Evolutionary conservation across 2,113 vertebrate genomes (phyloP), one percentile per base, ranked within the genome.

Genomic region (Suricata suricatta): DNA sequence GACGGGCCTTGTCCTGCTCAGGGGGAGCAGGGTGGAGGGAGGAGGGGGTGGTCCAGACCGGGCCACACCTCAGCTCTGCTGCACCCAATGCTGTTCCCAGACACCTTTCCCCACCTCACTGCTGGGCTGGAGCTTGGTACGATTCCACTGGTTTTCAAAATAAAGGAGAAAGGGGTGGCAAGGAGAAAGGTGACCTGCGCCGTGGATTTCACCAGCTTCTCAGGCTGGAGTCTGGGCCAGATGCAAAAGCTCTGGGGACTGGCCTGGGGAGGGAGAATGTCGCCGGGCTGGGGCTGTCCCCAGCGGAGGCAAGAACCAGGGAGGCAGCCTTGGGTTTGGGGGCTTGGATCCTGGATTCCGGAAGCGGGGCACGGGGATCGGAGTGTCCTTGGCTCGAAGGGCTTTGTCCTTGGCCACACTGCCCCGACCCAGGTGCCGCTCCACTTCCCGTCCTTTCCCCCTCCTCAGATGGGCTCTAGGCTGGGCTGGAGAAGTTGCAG

Each of bases 231-330:
- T 19, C 14, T 16, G 54, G 50, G 31, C 1, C 3, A 13, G 4
- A 27, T 64, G 69, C 35, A 11, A 33, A 41, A 23, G 38, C 64
- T 50, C 50, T 41, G 27, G 33, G 88, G 27, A 19, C 3, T 23
- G 86, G 41, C 35, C 38, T 0, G 0, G 52, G 15, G n/a, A 25
- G 19, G 31, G 38, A 71, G 72, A 33, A 10, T 2, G 23, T 17
- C 0, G 7, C 16, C 8, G 33, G 17, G 71, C 31, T 9, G 7
- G 41, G 63, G 44, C 57, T 5, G 35, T 50, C 5, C 5, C 33
- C 0, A 35, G n/a, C 69, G 41, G 74, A 47, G 35, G 27, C 35
- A 64, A 14, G 31, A 52, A n/a, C 8, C 0, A 21, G 35, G 52
- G 47, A 50, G 76, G 41, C 12, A 52, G 35, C 57, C n/a, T 68